A percentile compares a stretch with the other conserved stretches of the same genome.
phyloP scores from a whole-genome alignment of 2,797 vertebrate species.

The Octomys mimax region DNA sequence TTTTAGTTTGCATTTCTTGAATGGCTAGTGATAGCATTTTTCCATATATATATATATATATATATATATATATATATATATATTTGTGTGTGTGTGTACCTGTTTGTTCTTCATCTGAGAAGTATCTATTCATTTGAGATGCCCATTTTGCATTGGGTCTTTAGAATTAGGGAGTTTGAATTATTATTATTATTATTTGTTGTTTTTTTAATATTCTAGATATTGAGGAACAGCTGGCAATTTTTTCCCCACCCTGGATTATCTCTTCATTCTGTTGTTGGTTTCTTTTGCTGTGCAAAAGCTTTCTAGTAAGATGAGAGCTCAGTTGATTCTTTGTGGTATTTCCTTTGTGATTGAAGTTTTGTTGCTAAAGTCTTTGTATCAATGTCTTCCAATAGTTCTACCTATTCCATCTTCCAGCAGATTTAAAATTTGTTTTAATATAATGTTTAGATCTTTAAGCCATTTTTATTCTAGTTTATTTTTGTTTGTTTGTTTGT shows the following conservation, averaged over 20 bases:
- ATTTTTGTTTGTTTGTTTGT: too few relatives aligned
- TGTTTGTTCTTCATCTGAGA: neutral
- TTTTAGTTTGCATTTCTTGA: neutral
- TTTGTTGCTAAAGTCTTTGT: neutral
- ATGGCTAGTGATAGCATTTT: neutral
- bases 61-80: neutral
- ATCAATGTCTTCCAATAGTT: neutral
- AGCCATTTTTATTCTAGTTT: neutral
- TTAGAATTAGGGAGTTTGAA: neutral
- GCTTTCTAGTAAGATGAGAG: neutral
- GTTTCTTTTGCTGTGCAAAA: neutral
- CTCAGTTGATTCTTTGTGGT: neutral
- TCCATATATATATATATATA: neutral
- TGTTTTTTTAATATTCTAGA: neutral
- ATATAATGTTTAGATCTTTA: neutral
- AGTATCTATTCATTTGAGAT: neutral
- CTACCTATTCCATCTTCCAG: neutral
- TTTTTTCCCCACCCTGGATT: neutral
- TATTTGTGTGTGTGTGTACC: neutral
- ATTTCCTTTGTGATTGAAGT: neutral
- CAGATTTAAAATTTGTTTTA: neutral
- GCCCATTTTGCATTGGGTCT: neutral
- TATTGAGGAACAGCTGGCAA: neutral
- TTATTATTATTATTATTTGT: neutral
- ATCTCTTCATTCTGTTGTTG: neutral